Evolutionary conservation across 2,797 vertebrate species (phyloP).

Genomic region (Rhynchonycteris naso): DNA sequence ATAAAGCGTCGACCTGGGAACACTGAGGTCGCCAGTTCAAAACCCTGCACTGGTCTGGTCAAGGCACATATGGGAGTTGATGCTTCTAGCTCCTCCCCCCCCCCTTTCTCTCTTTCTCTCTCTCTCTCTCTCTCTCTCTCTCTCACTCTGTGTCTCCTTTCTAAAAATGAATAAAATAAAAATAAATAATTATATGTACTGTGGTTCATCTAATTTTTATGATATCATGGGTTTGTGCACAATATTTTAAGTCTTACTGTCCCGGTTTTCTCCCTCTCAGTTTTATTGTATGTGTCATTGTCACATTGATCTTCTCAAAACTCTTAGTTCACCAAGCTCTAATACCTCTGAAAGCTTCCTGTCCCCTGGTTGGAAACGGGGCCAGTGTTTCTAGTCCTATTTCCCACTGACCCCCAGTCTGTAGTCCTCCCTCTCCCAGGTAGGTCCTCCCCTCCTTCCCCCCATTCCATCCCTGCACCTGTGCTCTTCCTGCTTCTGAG

Average conservation of each 20-base stretch:
- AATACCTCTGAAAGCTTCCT: not conserved
- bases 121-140: too few species aligned
- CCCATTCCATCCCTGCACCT: fast-evolving
- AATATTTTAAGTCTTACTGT: not conserved
- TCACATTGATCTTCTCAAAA: not conserved
- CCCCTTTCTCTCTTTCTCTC: too few species aligned
- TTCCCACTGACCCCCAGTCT: not conserved
- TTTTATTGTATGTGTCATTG: not conserved
- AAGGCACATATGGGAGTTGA: too few species aligned
- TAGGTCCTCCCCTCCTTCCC: not conserved
- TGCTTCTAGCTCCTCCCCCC: too few species aligned
- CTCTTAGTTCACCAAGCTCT: not conserved
- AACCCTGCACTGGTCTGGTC: too few species aligned
- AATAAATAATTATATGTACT: not conserved
- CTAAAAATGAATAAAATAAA: too few species aligned
- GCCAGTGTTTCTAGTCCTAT: not conserved
- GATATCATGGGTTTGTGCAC: not conserved
- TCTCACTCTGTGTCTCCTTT: too few species aligned
- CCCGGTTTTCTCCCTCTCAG: not conserved
- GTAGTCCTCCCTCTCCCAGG: not conserved
- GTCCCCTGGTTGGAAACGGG: too few species aligned
- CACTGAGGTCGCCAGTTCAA: too few species aligned
- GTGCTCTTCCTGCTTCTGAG: not conserved
- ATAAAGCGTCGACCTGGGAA: too few species aligned
- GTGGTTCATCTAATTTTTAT: not conserved